Evolutionary conservation across 2,113 vertebrate species (phyloP).

Genomic region (Origma solitaria): DNA sequence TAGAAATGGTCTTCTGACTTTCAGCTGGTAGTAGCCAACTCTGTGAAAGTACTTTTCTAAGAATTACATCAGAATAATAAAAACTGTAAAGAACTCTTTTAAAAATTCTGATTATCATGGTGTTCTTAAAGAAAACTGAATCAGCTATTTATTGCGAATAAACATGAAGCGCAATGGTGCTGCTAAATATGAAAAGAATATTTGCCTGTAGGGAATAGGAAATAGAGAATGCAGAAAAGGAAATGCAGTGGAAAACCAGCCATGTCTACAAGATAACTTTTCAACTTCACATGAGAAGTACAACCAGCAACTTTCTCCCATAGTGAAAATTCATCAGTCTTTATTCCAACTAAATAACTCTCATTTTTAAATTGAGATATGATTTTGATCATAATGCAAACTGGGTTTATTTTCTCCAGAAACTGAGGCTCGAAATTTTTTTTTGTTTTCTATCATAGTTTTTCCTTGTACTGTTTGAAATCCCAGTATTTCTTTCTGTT

Average conservation of each 20-base stretch:
- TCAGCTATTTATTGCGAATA: background rate
- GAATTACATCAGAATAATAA: background rate
- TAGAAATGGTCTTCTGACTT: background rate
- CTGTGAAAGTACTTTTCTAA: background rate
- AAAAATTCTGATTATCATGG: background rate
- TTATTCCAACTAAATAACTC: background rate
- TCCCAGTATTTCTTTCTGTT: background rate
- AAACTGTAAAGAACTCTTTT: background rate
- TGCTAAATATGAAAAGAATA: background rate
- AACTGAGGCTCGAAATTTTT: background rate
- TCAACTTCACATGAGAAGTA: background rate
- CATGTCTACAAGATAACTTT: background rate
- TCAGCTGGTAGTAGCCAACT: background rate
- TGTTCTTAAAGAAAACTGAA: background rate
- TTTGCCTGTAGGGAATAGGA: background rate
- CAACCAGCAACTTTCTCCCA: background rate
- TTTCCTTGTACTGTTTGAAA: background rate
- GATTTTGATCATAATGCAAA: background rate
- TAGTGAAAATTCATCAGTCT: background rate
- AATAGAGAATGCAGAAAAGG: background rate
- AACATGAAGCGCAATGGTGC: background rate
- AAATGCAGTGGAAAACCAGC: background rate
- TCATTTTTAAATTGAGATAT: background rate
- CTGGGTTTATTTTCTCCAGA: background rate
- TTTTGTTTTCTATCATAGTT: background rate